Conservation (phyloP, 2,797 vertebrate genomes). For the Notolepis coatsorum region DNA sequence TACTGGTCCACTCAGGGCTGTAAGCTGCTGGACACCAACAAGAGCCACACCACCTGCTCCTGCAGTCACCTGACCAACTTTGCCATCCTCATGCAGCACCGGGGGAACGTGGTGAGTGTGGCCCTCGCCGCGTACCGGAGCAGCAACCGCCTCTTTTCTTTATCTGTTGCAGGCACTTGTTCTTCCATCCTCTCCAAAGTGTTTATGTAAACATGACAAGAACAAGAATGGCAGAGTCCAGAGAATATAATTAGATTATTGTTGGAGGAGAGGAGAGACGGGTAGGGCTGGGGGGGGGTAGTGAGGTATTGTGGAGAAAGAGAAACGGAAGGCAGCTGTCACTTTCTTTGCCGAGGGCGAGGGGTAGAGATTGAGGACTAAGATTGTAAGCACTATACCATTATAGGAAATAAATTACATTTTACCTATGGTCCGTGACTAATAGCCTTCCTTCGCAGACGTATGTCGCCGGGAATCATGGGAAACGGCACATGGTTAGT, state of each 20-base stretch:
- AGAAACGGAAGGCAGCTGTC: conserved; percentile 52
- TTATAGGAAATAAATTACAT: conserved; percentile 74
- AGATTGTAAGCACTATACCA: conserved; percentile 38
- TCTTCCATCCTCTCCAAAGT: conserved; percentile 16
- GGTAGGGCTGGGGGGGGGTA: not conserved
- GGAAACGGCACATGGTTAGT: conserved; percentile 45
- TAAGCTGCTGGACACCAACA: conserved; percentile 95
- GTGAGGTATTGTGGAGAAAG: conserved; percentile 4
- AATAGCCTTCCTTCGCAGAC: conserved; percentile 54
- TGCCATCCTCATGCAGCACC: conserved; percentile 97
- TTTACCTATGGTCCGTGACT: conserved; percentile 72
- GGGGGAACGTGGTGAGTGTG: conserved; percentile 91
- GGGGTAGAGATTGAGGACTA: conserved; percentile 53
- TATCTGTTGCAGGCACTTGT: not conserved
- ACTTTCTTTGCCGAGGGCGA: conserved; percentile 56
- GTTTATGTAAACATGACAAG: conserved; percentile 40
- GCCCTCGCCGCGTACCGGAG: too few species aligned
- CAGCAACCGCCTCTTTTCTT: too few species aligned
- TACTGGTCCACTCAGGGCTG: conserved; percentile 99
- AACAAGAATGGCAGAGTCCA: conserved; percentile 63
- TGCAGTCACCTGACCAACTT: conserved; percentile 99
- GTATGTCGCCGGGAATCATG: conserved; percentile 51
- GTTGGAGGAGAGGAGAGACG: conserved; percentile 50
- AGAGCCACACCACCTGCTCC: conserved; percentile 96
- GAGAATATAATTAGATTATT: conserved; percentile 70